Evolutionary conservation across 2,888 invertebrate species (phyloP).

Genomic region (Cephus spinipes): DNA sequence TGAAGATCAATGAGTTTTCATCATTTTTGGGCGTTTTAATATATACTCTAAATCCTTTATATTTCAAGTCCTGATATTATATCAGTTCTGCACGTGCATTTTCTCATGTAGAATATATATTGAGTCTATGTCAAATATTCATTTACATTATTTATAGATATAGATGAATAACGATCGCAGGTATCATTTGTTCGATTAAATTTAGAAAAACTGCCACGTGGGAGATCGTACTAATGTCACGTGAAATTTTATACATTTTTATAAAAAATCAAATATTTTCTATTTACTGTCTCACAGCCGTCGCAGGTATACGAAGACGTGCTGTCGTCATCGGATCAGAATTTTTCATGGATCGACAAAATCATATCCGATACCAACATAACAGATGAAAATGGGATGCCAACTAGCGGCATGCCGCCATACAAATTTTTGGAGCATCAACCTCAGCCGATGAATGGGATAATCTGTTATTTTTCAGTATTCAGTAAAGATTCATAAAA

Average conservation of each 20-base stretch:
- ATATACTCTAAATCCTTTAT: not conserved
- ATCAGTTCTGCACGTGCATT: not conserved
- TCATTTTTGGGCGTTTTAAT: not conserved
- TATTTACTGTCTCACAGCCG: conserved; percentile 22
- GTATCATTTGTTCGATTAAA: not conserved
- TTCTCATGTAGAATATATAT: no score
- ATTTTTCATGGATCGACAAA: conserved; percentile 53
- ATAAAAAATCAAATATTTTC: not conserved
- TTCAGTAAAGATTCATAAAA: conserved; percentile 51
- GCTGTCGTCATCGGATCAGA: conserved; percentile 52
- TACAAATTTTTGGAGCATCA: conserved; percentile 52
- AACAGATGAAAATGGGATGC: conserved; percentile 21
- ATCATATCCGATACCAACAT: conserved; percentile 26
- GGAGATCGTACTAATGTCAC: no score
- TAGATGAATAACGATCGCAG: no score
- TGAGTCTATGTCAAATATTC: no score
- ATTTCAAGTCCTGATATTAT: not conserved
- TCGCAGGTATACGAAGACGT: conserved; percentile 62
- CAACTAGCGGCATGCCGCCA: conserved; percentile 34
- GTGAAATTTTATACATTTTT: not conserved
- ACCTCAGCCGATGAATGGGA: conserved; percentile 53
- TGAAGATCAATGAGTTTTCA: not conserved
- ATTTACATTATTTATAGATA: no score
- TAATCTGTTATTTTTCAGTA: conserved; percentile 59
- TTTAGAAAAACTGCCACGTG: no score